Percentiles rank a stretch among this genome's conserved stretches.
These are phyloP conservation scores for Polyploca ridens DNA, from an alignment of 2,888 invertebrate species.

Conservation along the genomic window DNA sequence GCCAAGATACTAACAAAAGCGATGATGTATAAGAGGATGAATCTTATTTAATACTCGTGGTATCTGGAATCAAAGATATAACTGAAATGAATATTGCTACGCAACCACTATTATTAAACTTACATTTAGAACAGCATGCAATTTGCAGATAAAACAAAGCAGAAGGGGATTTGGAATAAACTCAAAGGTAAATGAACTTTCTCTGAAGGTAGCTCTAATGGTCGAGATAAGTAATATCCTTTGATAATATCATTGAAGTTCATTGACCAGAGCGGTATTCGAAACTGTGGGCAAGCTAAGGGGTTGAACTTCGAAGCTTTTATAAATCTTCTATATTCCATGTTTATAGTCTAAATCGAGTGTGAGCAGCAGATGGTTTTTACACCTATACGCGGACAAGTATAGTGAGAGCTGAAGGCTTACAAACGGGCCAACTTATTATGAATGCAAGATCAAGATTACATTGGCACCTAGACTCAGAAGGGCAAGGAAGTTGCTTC, in stretches of 20 bases:
- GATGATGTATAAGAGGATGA: not conserved
- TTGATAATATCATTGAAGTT: slow-evolving; percentile 3
- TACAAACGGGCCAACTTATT: too few species aligned
- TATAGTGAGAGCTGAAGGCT: too few species aligned
- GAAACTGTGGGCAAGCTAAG: not conserved
- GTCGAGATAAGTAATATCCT: not conserved
- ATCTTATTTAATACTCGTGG: slow-evolving; percentile 5
- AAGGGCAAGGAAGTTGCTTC: not conserved
- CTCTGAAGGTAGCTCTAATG: not conserved
- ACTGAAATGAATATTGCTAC: not conserved
- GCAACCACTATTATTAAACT: slow-evolving; percentile 44
- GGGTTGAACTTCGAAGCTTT: not conserved
- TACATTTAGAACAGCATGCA: slow-evolving; percentile 60
- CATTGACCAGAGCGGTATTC: slow-evolving; percentile 8
- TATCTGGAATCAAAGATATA: slow-evolving; percentile 2
- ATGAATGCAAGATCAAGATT: not conserved
- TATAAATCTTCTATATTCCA: too few species aligned
- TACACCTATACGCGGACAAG: too few species aligned
- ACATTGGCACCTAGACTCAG: not conserved
- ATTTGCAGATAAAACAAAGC: slow-evolving; percentile 60
- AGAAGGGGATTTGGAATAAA: slow-evolving; percentile 48
- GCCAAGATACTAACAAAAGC: not conserved
- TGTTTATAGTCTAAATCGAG: too few species aligned
- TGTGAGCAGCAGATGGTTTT: too few species aligned
- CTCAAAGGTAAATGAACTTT: slow-evolving; percentile 51